Evolutionary conservation across 2,888 invertebrate species (phyloP).

Genomic region (Leptinotarsa peninsularis): DNA sequence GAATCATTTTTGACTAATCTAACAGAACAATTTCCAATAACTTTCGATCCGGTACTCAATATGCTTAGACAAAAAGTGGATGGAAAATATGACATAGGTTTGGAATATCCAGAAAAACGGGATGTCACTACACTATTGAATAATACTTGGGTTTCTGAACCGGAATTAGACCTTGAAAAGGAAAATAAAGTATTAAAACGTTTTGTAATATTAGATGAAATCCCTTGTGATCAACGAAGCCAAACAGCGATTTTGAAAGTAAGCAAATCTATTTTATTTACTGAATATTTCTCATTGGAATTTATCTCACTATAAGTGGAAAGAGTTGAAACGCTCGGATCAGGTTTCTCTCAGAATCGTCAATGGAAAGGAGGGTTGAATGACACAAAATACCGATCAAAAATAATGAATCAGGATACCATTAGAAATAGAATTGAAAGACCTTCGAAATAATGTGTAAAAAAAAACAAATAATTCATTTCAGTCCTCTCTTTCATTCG

Average conservation of each 20-base stretch:
- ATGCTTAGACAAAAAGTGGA: not conserved
- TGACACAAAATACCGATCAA: too few species aligned
- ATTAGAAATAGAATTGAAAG: too few species aligned
- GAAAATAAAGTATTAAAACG: constrained; percentile 43
- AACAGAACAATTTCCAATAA: not conserved
- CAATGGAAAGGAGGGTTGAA: too few species aligned
- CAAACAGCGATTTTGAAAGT: constrained; percentile 55
- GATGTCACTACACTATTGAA: not conserved
- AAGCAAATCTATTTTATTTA: constrained; percentile 23
- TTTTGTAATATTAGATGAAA: constrained; percentile 55
- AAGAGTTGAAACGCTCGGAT: too few species aligned
- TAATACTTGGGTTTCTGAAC: not conserved
- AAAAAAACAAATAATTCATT: too few species aligned
- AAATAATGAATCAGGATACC: too few species aligned
- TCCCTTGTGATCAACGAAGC: constrained; percentile 51
- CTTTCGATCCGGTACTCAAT: too few species aligned
- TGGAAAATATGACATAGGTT: constrained; percentile 2
- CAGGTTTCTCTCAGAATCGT: too few species aligned
- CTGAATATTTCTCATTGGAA: not conserved
- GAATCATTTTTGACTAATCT: constrained; percentile 2
- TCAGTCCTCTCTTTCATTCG: too few species aligned
- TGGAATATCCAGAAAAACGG: not conserved
- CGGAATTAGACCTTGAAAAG: not conserved
- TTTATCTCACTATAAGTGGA: too few species aligned
- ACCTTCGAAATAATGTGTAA: too few species aligned